Evolutionary conservation across 64 coral and sea anemone genomes (phyloP).

Genomic region (Stylophora pistillata): DNA sequence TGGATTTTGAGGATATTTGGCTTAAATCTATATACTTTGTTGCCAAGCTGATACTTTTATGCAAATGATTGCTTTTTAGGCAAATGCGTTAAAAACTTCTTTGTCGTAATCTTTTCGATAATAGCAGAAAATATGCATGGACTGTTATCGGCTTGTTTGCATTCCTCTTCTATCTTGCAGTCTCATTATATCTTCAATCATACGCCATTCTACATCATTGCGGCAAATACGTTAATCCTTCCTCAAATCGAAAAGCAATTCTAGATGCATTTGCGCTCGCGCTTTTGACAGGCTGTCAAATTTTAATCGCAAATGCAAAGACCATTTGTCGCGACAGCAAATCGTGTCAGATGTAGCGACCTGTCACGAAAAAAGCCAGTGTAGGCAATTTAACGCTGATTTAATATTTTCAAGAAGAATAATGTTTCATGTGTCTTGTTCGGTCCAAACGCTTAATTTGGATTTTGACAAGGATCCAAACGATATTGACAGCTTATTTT

Average conservation of each 20-base stretch:
- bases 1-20: neutral
- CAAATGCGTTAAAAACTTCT: neutral
- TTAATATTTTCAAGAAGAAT: constrained; percentile 20
- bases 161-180: constrained; percentile 4
- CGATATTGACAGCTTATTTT: constrained; percentile 7
- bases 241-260: constrained; percentile 42
- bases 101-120: constrained; percentile 1
- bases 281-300: constrained; percentile 9
- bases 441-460: neutral
- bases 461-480: constrained; percentile 8
- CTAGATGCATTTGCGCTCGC: constrained; percentile 26
- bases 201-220: constrained; percentile 24
- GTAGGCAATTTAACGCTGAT: neutral
- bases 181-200: constrained; percentile 30
- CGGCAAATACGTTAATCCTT: constrained; percentile 24
- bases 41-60: constrained; percentile 10
- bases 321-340: neutral
- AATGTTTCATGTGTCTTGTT: neutral
- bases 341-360: neutral
- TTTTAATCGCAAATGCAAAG: constrained; percentile 4
- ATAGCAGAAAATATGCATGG: constrained; percentile 44
- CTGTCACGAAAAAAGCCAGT: constrained; percentile 8
- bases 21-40: neutral
- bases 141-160: constrained; percentile 31
- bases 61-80: constrained; percentile 21